Conservation (phyloP, 1,140 invertebrate species). For the Caerostris darwini region DNA sequence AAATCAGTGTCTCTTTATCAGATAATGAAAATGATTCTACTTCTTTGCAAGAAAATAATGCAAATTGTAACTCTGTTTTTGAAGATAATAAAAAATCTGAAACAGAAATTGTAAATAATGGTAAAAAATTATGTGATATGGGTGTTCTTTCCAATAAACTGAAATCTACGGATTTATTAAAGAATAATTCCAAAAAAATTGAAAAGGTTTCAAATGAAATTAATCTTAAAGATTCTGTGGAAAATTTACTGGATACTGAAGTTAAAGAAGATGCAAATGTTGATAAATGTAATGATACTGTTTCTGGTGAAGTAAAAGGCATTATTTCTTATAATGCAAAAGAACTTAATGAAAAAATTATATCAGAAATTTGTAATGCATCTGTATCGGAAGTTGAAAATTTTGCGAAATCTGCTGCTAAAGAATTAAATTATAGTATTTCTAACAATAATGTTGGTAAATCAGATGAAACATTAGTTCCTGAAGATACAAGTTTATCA, state of each 20-base stretch:
- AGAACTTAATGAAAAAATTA: not conserved
- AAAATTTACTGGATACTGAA: not conserved
- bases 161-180: not conserved
- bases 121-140: not conserved
- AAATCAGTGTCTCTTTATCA: not conserved
- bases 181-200: not conserved
- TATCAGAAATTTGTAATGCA: not conserved
- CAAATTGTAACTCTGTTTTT: conserved; percentile 61
- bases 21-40: conserved; percentile 37
- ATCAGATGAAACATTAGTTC: too few relatives aligned
- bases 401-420: too few relatives aligned
- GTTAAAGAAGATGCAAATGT: not conserved
- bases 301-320: not conserved
- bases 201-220: not conserved
- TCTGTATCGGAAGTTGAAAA: too few relatives aligned
- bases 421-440: too few relatives aligned
- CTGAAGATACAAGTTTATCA: too few relatives aligned
- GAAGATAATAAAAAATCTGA: conserved; percentile 4
- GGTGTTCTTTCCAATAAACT: not conserved
- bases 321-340: not conserved
- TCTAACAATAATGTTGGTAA: too few relatives aligned
- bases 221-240: not conserved
- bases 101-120: conserved; percentile 13
- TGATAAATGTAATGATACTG: not conserved
- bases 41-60: conserved; percentile 34